A percentile compares a stretch with the other conserved stretches of the same genome.
Conservation (phyloP, 1,140 invertebrate species). For the Bombus pascuorum region DNA sequence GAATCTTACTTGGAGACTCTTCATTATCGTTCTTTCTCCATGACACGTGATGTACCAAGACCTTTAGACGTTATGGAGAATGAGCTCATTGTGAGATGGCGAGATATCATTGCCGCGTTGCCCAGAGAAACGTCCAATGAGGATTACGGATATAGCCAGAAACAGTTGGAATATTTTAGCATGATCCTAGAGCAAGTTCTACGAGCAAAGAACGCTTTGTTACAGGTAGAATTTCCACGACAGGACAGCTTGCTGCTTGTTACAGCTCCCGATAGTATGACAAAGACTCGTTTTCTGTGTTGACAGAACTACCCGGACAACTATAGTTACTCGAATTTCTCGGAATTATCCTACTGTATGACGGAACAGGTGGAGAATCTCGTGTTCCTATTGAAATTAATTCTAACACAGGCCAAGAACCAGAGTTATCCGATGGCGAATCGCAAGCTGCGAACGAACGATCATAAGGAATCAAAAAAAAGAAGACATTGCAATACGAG, state of each 20-base stretch:
- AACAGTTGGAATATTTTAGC: conserved; percentile 81
- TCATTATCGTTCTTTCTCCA: conserved; percentile 55
- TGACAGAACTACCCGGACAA: conserved; percentile 79
- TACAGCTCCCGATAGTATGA: not conserved
- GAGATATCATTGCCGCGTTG: conserved; percentile 65
- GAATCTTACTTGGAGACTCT: conserved; percentile 67
- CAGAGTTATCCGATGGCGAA: conserved; percentile 71
- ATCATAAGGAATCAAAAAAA: conserved; percentile 35
- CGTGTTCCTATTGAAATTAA: conserved; percentile 84
- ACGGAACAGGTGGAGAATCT: conserved; percentile 84
- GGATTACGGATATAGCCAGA: conserved; percentile 74
- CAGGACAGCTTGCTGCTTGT: not conserved
- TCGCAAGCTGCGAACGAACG: conserved; percentile 54
- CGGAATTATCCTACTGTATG: conserved; percentile 73
- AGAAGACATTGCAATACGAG: conserved; percentile 69
- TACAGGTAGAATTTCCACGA: conserved; percentile 58
- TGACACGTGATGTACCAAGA: not conserved
- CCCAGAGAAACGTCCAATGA: conserved; percentile 63
- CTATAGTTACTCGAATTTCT: conserved; percentile 78
- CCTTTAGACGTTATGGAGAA: conserved; percentile 64
- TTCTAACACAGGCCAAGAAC: conserved; percentile 86
- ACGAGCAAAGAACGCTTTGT: conserved; percentile 53
- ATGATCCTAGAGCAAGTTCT: conserved; percentile 70
- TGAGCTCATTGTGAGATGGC: conserved; percentile 69
- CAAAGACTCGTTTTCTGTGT: not conserved